Percentiles rank a stretch among this genome's conserved stretches.
phyloP scores from a whole-genome alignment of 2,113 vertebrate genomes.

The Sinocyclocheilus anshuiensis region DNA sequence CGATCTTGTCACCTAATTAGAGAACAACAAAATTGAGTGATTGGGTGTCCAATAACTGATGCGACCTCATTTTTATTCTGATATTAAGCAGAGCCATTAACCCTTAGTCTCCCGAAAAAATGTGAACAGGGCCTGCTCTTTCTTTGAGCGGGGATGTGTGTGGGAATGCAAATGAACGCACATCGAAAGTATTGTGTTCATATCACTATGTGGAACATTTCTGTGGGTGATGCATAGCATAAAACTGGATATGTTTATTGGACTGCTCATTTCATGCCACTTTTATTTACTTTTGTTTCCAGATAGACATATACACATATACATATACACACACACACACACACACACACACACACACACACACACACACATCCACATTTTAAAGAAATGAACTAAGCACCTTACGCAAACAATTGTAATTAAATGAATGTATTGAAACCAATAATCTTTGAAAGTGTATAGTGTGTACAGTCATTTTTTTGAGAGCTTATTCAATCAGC shows the following conservation, averaged over 20 bases:
- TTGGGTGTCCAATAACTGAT: constrained; percentile 39
- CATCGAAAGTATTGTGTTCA: background rate
- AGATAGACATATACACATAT: no score
- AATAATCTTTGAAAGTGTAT: no score
- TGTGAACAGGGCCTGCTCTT: background rate
- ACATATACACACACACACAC: no score
- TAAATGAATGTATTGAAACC: no score
- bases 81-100: constrained; percentile 40
- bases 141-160: background rate
- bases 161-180: background rate
- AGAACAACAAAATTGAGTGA: constrained; percentile 47
- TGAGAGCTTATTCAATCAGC: no score
- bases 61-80: constrained; percentile 49
- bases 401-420: background rate
- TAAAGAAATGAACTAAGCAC: background rate
- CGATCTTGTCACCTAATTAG: constrained; percentile 80
- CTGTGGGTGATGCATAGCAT: background rate
- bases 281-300: no score
- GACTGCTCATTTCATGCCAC: background rate
- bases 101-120: constrained; percentile 10
- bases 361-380: background rate
- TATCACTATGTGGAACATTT: background rate
- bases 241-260: background rate
- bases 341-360: no score
- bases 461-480: no score